Percentiles rank a stretch among this genome's conserved stretches.
phyloP scores from a whole-genome alignment of 2,888 invertebrate genomes.

The Ichneumoninae sp. region DNA sequence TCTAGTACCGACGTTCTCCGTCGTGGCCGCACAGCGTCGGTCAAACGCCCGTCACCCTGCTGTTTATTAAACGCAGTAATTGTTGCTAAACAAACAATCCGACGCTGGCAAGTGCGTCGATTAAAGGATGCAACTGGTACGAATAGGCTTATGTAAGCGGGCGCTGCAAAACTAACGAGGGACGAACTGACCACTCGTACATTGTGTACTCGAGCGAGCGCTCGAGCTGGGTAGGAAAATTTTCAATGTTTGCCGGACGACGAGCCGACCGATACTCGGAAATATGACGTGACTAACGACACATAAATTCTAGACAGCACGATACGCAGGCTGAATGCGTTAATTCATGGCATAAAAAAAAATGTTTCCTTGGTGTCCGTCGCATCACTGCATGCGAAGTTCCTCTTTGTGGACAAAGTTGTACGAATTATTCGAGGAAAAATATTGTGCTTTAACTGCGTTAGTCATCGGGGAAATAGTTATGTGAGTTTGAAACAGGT shows the following conservation, averaged over 20 bases:
- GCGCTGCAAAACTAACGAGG: not conserved
- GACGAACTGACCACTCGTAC: not conserved
- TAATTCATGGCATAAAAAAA: not conserved
- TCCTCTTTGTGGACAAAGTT: not conserved
- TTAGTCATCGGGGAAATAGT: not conserved
- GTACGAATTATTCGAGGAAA: not conserved
- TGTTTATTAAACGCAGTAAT: not conserved
- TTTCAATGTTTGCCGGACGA: conserved; percentile 9
- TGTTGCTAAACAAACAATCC: not conserved
- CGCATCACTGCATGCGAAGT: not conserved
- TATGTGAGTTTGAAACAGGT: not conserved
- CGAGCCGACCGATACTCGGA: conserved; percentile 22
- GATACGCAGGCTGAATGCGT: not conserved
- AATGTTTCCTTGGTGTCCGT: not conserved
- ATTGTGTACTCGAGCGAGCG: not conserved
- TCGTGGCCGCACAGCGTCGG: not conserved
- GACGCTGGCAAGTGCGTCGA: not conserved
- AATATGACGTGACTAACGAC: conserved; percentile 27
- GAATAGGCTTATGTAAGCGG: not conserved
- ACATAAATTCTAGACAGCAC: conserved; percentile 30
- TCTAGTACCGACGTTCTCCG: not conserved
- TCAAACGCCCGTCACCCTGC: not conserved
- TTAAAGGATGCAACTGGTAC: not conserved
- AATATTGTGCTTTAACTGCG: not conserved
- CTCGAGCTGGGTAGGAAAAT: conserved; percentile 23